Conservation (phyloP, 2,113 vertebrate species). For the Bombycilla garrulus region DNA sequence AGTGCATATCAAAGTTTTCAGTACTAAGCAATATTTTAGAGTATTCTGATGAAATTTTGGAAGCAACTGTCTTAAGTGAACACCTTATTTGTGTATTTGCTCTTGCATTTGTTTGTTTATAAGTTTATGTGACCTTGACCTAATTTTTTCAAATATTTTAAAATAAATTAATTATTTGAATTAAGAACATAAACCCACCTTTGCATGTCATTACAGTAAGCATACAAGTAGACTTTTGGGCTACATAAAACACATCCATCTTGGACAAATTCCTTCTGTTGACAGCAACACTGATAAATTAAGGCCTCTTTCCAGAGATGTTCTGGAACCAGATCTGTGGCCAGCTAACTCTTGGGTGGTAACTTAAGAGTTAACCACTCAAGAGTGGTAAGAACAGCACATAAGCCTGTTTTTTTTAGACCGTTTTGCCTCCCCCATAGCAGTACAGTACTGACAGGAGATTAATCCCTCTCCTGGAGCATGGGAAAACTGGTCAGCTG, state of each 20-base stretch:
- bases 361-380: background rate
- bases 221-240: background rate
- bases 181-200: background rate
- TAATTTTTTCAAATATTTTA: background rate
- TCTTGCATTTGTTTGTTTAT: background rate
- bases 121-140: background rate
- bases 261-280: background rate
- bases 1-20: background rate
- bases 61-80: background rate
- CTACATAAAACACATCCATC: background rate
- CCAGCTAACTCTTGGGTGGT: background rate
- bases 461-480: background rate
- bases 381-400: background rate
- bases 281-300: background rate
- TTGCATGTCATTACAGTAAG: background rate
- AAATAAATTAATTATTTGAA: background rate
- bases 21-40: background rate
- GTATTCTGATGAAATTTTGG: background rate
- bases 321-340: background rate
- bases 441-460: background rate
- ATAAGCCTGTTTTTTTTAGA: background rate
- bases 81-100: background rate
- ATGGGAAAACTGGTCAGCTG: background rate
- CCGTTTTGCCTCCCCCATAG: background rate
- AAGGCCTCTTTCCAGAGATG: background rate